A percentile compares a stretch with the other conserved stretches of the same genome.
Conservation (phyloP, 2,113 vertebrate species). For the Phoxinus phoxinus region DNA sequence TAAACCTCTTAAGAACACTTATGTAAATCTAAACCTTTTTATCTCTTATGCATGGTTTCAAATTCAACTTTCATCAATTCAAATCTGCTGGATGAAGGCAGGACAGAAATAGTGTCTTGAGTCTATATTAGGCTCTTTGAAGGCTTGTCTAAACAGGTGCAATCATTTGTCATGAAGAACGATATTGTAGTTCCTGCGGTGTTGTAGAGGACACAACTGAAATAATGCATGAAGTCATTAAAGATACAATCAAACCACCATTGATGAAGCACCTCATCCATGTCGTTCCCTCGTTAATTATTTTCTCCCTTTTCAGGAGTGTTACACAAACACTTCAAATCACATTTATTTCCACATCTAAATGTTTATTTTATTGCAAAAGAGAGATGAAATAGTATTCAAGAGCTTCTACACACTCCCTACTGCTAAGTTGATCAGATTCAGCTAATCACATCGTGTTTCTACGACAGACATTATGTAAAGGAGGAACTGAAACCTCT, state of each 20-base stretch:
- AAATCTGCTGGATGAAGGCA: constrained; percentile 13
- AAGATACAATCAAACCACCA: background rate
- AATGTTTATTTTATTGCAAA: background rate
- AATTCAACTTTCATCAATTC: background rate
- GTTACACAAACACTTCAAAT: background rate
- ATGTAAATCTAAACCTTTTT: constrained; percentile 8
- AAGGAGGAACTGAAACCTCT: constrained; percentile 7
- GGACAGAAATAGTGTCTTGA: constrained; percentile 17
- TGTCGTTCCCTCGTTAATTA: too few species aligned
- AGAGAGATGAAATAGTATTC: background rate
- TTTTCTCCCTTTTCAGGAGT: too few species aligned
- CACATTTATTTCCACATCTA: constrained; percentile 7
- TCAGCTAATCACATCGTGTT: background rate
- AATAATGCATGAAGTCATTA: background rate
- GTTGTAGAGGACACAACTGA: background rate
- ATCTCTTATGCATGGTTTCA: background rate
- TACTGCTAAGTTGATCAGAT: background rate
- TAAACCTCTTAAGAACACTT: constrained; percentile 1
- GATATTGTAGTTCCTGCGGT: background rate
- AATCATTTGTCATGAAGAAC: background rate
- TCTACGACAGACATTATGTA: background rate
- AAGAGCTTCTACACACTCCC: background rate
- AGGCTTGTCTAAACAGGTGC: background rate
- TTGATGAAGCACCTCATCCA: too few species aligned
- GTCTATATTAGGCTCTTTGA: constrained; percentile 13